A percentile compares a stretch with the other conserved stretches of the same genome.
These are phyloP conservation scores for Natator depressus DNA, from an alignment of 2,113 vertebrate species.

Conservation along the genomic window DNA sequence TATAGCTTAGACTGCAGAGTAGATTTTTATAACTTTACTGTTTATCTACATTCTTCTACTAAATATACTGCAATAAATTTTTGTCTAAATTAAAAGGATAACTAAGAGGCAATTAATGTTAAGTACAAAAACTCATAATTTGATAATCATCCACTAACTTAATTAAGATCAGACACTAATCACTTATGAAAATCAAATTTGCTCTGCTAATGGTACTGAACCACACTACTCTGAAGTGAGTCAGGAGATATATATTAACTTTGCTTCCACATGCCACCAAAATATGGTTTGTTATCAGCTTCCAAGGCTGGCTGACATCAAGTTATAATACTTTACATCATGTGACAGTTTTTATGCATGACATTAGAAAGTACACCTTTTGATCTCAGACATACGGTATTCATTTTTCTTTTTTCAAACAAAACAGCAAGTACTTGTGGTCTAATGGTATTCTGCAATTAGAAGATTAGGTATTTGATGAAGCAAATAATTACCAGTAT, in stretches of 20 bases:
- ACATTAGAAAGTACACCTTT: background rate
- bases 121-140: constrained; percentile 25
- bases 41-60: constrained; percentile 7
- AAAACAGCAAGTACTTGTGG: background rate
- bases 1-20: background rate
- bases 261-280: background rate
- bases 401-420: rapidly evolving
- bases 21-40: background rate
- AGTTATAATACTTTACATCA: rapidly evolving
- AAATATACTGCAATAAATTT: background rate
- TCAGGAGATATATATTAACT: background rate
- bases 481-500: background rate
- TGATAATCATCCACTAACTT: constrained; percentile 51
- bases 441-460: background rate
- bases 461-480: background rate
- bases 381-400: background rate
- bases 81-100: constrained; percentile 32
- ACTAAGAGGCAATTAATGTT: constrained; percentile 36
- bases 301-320: background rate
- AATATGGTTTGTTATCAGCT: rapidly evolving
- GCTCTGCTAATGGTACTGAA: background rate
- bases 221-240: background rate
- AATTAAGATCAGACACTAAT: constrained; percentile 40
- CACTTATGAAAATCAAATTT: constrained; percentile 48
- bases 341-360: rapidly evolving